Evolutionary conservation across 2,888 invertebrate species (phyloP).

Genomic region (Petrophora chlorosata): DNA sequence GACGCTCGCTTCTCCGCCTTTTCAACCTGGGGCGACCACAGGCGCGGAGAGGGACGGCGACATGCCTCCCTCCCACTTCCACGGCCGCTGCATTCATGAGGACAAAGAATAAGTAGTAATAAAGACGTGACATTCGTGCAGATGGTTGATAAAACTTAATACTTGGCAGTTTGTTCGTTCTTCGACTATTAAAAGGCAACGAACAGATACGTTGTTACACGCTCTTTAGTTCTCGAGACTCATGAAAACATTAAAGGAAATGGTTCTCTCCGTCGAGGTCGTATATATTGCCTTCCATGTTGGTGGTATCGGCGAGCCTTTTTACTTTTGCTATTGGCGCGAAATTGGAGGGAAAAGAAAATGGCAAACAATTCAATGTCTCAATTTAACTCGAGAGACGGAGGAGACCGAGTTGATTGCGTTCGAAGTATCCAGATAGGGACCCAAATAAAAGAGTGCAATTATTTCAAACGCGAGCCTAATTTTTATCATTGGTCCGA

Average conservation of each 20-base stretch:
- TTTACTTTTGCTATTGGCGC: slow-evolving; percentile 73
- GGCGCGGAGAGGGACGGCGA: slow-evolving; percentile 51
- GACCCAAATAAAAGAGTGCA: slow-evolving; percentile 59
- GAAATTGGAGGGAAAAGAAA: slow-evolving; percentile 75
- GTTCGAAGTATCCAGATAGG: slow-evolving; percentile 61
- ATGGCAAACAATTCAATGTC: slow-evolving; percentile 76
- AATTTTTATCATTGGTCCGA: slow-evolving; percentile 59
- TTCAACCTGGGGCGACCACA: slow-evolving; percentile 57
- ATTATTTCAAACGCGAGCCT: slow-evolving; percentile 65
- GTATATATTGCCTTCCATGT: slow-evolving; percentile 70
- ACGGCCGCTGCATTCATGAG: slow-evolving; percentile 70
- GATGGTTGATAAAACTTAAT: slow-evolving; percentile 82
- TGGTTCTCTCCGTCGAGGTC: slow-evolving; percentile 62
- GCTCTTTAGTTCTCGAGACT: slow-evolving; percentile 75
- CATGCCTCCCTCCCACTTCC: slow-evolving; percentile 49
- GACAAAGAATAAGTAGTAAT: slow-evolving; percentile 82
- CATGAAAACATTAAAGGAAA: slow-evolving; percentile 80
- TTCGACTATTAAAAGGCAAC: slow-evolving; percentile 74
- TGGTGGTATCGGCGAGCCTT: slow-evolving; percentile 69
- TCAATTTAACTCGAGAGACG: slow-evolving; percentile 67
- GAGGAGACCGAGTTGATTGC: slow-evolving; percentile 62
- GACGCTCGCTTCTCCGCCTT: slow-evolving; percentile 62
- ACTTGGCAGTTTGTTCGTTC: slow-evolving; percentile 76
- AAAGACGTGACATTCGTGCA: slow-evolving; percentile 82
- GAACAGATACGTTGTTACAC: slow-evolving; percentile 78